Conservation (phyloP, 2,797 vertebrate species). For the Holocentrus rufus region DNA sequence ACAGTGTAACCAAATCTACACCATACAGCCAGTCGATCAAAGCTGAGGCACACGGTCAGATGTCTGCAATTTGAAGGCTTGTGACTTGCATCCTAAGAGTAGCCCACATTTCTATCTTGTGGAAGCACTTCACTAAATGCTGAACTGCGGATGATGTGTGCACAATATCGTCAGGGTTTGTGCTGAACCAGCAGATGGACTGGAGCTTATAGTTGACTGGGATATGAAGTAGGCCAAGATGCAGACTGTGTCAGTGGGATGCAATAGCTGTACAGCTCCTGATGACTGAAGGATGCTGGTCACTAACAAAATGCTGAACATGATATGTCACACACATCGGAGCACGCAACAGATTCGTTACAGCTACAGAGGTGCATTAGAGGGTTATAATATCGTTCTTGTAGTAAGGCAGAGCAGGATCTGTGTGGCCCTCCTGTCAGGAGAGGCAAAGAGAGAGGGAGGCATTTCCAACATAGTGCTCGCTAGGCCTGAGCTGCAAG, state of each 20-base stretch:
- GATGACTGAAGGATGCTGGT: constrained; percentile 38
- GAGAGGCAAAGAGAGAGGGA: constrained; percentile 27
- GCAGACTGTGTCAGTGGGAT: constrained; percentile 64
- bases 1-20: constrained; percentile 27
- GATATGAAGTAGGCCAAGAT: constrained; percentile 50
- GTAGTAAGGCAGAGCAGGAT: constrained; percentile 34
- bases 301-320: constrained; percentile 18
- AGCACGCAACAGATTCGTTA: constrained; percentile 28
- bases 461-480: constrained; percentile 56
- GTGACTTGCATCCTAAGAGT: constrained; percentile 18
- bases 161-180: constrained; percentile 29
- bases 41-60: constrained; percentile 26
- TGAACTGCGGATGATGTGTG: constrained; percentile 33
- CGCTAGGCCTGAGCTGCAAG: constrained; percentile 48
- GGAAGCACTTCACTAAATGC: constrained; percentile 25
- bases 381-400: constrained; percentile 25
- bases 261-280: constrained; percentile 23
- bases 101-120: constrained; percentile 18
- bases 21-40: constrained; percentile 47
- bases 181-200: constrained; percentile 44
- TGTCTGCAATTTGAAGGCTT: constrained; percentile 33
- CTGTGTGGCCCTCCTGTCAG: constrained; percentile 51
- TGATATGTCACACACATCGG: constrained; percentile 15
- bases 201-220: constrained; percentile 29
- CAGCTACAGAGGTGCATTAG: constrained; percentile 7